A percentile compares a stretch with the other conserved stretches of the same genome.
These are phyloP conservation scores for Drosophila orosa DNA, from an alignment of 1,140 invertebrate species.

Conservation along the genomic window DNA sequence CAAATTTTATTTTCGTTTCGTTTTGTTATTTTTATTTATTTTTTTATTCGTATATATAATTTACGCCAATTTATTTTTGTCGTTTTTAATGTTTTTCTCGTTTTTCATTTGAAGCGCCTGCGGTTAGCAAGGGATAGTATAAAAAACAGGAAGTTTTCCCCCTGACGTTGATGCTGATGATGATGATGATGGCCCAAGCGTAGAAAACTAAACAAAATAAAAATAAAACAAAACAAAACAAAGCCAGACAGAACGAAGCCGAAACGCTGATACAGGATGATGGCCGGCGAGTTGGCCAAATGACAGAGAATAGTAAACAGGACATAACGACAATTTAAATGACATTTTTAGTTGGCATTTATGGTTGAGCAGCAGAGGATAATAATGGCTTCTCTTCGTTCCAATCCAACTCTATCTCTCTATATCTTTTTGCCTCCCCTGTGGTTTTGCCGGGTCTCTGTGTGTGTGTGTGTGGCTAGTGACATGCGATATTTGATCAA, in stretches of 20 bases:
- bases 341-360: conserved; percentile 78
- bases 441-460: conserved; percentile 1
- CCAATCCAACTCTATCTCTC: conserved; percentile 31
- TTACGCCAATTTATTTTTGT: conserved; percentile 74
- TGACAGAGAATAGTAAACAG: conserved; percentile 68
- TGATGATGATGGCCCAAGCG: conserved; percentile 27
- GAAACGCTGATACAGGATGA: conserved; percentile 20
- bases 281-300: conserved; percentile 27
- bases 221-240: conserved; percentile 3
- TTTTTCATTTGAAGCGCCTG: conserved; percentile 29
- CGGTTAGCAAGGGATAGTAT: conserved; percentile 15
- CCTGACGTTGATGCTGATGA: conserved; percentile 36
- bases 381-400: conserved; percentile 27
- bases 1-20: conserved; percentile 39
- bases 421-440: conserved; percentile 3
- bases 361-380: conserved; percentile 41
- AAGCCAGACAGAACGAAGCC: conserved; percentile 3
- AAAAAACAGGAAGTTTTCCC: conserved; percentile 47
- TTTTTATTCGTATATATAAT: conserved; percentile 47
- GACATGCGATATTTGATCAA: conserved; percentile 81
- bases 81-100: conserved; percentile 52
- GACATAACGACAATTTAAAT: conserved; percentile 78
- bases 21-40: conserved; percentile 37
- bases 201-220: conserved; percentile 9
- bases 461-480: conserved; percentile 28